Base-by-base conservation (phyloP, 2,888 invertebrate species). In the Drymonia ruficornis region DNA sequence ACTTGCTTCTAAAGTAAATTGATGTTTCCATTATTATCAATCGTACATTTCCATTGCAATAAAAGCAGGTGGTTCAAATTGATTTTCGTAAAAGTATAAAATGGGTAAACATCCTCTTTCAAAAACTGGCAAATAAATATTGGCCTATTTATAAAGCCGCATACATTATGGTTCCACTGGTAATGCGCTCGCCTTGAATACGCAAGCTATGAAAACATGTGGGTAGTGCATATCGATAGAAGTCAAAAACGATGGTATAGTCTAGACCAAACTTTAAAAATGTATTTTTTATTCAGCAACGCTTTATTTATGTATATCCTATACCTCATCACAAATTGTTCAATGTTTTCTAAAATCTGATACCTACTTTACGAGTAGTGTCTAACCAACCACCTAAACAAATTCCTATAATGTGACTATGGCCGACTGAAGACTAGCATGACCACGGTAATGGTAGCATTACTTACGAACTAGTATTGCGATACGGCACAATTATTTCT, bases 101-200 rank as follows among this genome's bases (percentile, higher is more conserved):
- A 45, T 15, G 45, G 9, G 54, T 58, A 70, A 71, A 66, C 71
- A 71, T 71, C 63, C 61, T 68, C 52, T 56, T 58, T 55, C 56
- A 50, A 63, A 67, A 65, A 56, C 59, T 55, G 50, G n/a, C 53
- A 56, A 56, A 62, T 55, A 67, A 60, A 65, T 63, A 65, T 71
- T 60, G 57, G 53, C 61, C 61, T 69, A 70, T 69, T 70, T 70
- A 57, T 63, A 65, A 54, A 61, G 52, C 50, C 55, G 23, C 31
- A 50, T 18, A 31, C 31, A 18, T 46, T 36, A 48, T 52, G 1
- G 49, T 55, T 51, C 50, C 52, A 47, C 40, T 18, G 44, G 63
- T 63, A 63, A 64, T 55, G 55, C 60, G 70, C 65, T 67, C 60
- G 60, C 70, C 63, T 67, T 67, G 72, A 65, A 61, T 48, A 54